Conservation (phyloP, 1,140 invertebrate genomes). For the Drosophila nikananu region DNA sequence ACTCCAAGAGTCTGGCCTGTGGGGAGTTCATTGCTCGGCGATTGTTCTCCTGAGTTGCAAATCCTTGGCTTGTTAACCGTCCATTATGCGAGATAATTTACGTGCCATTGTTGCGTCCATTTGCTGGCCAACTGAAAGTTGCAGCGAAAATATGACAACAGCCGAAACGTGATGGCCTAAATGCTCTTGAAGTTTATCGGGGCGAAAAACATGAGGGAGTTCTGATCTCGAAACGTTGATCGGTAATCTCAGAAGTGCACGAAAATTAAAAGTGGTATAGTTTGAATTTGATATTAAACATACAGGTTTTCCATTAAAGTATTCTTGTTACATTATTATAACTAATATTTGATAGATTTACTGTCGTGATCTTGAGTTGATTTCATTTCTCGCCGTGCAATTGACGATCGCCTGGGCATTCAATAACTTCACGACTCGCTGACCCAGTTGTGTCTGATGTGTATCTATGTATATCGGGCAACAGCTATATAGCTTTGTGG, state of each 20-base stretch:
- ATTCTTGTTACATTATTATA: too few relatives aligned
- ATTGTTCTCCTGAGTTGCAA: conserved; percentile 59
- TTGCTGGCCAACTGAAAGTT: conserved; percentile 52
- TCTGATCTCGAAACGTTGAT: conserved; percentile 28
- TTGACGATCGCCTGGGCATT: conserved; percentile 45
- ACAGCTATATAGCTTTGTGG: conserved; percentile 46
- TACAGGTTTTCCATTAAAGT: too few relatives aligned
- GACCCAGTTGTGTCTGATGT: conserved; percentile 79
- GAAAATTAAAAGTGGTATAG: too few relatives aligned
- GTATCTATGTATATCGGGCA: conserved; percentile 64
- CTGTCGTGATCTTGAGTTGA: not conserved
- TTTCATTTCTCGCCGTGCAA: conserved; percentile 21
- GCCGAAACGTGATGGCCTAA: conserved; percentile 71
- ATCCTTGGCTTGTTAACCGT: conserved; percentile 58
- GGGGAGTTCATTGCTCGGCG: conserved; percentile 28
- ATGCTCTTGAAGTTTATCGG: conserved; percentile 32
- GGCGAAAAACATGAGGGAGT: conserved; percentile 22
- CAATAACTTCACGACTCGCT: conserved; percentile 38
- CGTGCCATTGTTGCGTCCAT: conserved; percentile 65
- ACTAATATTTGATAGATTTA: too few relatives aligned
- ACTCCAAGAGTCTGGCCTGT: conserved; percentile 26
- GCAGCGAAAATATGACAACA: conserved; percentile 34
- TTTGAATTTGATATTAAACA: too few relatives aligned
- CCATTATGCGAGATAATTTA: conserved; percentile 70
- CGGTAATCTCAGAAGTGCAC: conserved; percentile 11